Percentiles rank a stretch among this genome's conserved stretches.
Conservation (phyloP, 1,140 invertebrate species). For the Plutomurus gul region DNA sequence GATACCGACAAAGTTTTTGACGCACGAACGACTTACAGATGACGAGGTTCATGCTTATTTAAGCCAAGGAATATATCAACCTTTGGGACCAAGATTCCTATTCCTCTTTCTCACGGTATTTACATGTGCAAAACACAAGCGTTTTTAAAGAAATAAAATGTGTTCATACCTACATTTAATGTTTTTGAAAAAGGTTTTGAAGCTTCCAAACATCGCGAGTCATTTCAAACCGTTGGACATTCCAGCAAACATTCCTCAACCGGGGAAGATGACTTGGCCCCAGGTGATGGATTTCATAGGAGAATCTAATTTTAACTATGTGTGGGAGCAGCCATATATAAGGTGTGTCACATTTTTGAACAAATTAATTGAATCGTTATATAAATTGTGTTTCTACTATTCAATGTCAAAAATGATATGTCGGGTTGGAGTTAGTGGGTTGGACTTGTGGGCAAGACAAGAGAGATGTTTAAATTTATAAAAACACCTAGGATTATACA, state of each 20-base stretch:
- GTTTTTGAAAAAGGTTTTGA: constrained; percentile 62
- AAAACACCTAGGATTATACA: too few relatives aligned
- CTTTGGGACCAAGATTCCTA: constrained; percentile 64
- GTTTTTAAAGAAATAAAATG: too few relatives aligned
- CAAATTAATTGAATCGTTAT: too few relatives aligned
- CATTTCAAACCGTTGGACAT: neutral
- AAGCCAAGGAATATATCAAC: constrained; percentile 61
- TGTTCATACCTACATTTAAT: neutral
- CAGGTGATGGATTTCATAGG: constrained; percentile 51
- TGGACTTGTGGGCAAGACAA: too few relatives aligned
- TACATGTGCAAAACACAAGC: too few relatives aligned
- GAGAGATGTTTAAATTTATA: too few relatives aligned
- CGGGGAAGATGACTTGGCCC: constrained; percentile 34
- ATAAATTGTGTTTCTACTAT: too few relatives aligned
- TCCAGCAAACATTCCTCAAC: neutral
- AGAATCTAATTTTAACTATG: constrained; percentile 49
- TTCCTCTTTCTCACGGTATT: constrained; percentile 67
- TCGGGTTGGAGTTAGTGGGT: too few relatives aligned
- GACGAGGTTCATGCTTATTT: constrained; percentile 63
- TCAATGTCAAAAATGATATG: too few relatives aligned
- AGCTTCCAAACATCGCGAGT: neutral
- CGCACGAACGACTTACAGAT: constrained; percentile 56
- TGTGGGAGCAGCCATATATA: constrained; percentile 51
- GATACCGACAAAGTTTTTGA: constrained; percentile 59
- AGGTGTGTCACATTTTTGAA: too few relatives aligned